phyloP scores from a whole-genome alignment of 2,113 vertebrate genomes.

The Muntiacus reevesi region DNA sequence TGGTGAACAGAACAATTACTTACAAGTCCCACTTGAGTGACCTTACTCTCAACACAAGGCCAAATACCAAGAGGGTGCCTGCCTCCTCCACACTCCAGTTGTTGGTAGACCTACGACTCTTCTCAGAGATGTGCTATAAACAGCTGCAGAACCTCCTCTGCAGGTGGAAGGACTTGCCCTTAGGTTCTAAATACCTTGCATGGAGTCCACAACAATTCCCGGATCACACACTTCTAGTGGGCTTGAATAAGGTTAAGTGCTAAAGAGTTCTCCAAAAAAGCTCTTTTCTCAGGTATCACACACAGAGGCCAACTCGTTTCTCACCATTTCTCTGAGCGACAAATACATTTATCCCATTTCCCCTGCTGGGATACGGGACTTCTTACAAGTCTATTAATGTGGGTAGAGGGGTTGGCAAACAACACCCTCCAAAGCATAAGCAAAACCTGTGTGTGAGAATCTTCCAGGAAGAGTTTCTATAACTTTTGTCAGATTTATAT shows the following conservation, averaged over 20 bases:
- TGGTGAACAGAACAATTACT: conserved; percentile 25
- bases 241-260: not conserved
- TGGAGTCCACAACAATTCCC: not conserved
- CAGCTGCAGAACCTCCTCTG: not conserved
- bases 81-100: accelerated
- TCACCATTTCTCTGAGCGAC: not conserved
- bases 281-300: not conserved
- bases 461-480: not conserved
- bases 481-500: not conserved
- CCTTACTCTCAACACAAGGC: not conserved
- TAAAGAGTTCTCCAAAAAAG: not conserved
- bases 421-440: accelerated
- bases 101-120: not conserved
- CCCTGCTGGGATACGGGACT: not conserved
- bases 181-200: not conserved
- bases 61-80: not conserved
- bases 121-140: conserved; percentile 15
- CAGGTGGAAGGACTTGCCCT: not conserved
- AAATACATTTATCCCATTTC: not conserved
- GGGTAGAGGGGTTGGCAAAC: not conserved
- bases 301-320: not conserved
- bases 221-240: not conserved
- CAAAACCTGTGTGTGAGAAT: not conserved
- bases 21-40: not conserved
- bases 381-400: not conserved